Evolutionary conservation across 2,888 invertebrate genomes (phyloP).

Genomic region (Pheosia gnoma): DNA sequence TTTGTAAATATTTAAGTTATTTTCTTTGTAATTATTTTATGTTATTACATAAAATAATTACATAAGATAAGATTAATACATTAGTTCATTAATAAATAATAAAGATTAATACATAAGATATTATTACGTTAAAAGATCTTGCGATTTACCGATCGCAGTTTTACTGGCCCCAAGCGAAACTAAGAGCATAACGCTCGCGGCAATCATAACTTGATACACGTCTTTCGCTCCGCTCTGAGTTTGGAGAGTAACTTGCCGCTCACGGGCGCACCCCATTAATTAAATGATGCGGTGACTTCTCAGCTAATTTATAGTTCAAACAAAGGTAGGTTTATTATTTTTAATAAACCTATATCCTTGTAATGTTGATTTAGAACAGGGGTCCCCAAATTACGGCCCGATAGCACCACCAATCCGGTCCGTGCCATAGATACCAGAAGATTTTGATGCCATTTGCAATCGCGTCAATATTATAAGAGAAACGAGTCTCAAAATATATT

Average conservation of each 20-base stretch:
- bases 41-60: no score
- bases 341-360: background rate
- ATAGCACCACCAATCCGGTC: background rate
- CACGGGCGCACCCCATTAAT: slow-evolving; percentile 22
- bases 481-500: no score
- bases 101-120: no score
- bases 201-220: slow-evolving; percentile 48
- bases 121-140: no score
- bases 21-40: no score
- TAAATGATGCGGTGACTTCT: slow-evolving; percentile 22
- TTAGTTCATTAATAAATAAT: no score
- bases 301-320: background rate
- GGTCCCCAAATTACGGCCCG: background rate
- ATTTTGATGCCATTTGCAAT: no score
- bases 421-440: no score
- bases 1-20: no score
- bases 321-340: background rate
- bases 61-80: no score
- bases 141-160: background rate
- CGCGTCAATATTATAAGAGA: no score
- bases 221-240: slow-evolving; percentile 31
- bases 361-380: no score
- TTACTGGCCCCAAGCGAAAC: slow-evolving; percentile 27
- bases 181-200: slow-evolving; percentile 30
- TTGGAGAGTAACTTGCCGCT: slow-evolving; percentile 8